Base-by-base conservation (phyloP, 2,888 invertebrate genomes). In the Drosophila yooni region DNA sequence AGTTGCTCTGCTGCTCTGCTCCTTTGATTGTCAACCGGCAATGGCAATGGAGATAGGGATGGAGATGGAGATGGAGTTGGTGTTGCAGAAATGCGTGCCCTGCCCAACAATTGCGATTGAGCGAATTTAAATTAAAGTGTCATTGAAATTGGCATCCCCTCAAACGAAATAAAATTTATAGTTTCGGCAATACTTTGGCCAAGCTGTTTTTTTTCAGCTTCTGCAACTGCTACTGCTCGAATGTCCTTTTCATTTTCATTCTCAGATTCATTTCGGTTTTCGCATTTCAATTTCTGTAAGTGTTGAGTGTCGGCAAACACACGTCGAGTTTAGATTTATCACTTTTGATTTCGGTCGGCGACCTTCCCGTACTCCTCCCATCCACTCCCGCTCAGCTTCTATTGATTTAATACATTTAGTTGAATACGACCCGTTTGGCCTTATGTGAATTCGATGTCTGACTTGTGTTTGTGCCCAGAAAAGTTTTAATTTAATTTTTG, bases 71-170 rank as follows among this genome's bases (percentile, higher is more conserved):
- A 0, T 11, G 46, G 6, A 13, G 29, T 29, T 59, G 51, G 52
- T 8, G 13, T 31, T 62, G 61, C 51, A 31, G 48, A 52, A 63
- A 54, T 79, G 81, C 77, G 86, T 85, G 74, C 73, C 74, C 59
- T 82, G 74, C 73, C 75, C 59, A 75, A 81, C 83, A 88, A 85
- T 88, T 88, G 88, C 82, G 89, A 88, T 88, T 85, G 86, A 83
- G 80, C 82, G 81, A 89, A 91, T 91, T 91, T 90, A 90, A 90
- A 90, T 90, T 90, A 91, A 90, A 90, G 83, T 90, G 91, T 90
- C 91, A 90, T 88, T 89, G 89, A 77, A 83, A 88, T 82, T 89
- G 88, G 88, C 86, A 86, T 74, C 70, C 89, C 80, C 82, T 89
- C 82, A 87, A 79, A 71, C 72, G 74, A 88, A 88, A 88, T 84